These are phyloP conservation scores for Lucilia cuprina DNA, from an alignment of 1,140 invertebrate genomes.

Conservation along the genomic window DNA sequence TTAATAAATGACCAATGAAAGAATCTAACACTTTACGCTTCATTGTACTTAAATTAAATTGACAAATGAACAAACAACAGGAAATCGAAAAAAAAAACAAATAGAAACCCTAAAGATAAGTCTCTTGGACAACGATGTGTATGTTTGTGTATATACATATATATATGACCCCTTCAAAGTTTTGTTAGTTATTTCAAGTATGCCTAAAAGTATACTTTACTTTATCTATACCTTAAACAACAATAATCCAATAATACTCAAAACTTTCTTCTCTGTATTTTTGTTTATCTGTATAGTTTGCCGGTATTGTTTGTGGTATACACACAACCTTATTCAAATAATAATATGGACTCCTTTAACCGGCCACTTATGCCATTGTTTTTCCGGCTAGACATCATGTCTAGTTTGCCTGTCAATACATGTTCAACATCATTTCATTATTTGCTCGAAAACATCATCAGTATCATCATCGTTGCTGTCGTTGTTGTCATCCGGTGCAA, in stretches of 20 bases:
- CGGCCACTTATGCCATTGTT: not conserved
- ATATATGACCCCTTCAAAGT: not conserved
- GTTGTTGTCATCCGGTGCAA: not conserved
- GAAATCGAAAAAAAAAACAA: not conserved
- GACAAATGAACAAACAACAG: not conserved
- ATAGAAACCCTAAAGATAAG: not conserved
- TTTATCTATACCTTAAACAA: not conserved
- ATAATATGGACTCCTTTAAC: not conserved
- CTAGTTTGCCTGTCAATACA: constrained; percentile 18
- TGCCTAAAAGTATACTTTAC: constrained; percentile 28
- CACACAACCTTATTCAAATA: not conserved
- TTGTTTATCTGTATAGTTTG: not conserved
- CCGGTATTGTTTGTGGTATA: not conserved
- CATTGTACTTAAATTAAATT: not conserved
- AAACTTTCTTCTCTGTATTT: not conserved
- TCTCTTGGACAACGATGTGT: not conserved
- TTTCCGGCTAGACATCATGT: constrained; percentile 26
- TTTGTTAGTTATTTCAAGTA: constrained; percentile 9
- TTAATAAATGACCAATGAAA: not conserved
- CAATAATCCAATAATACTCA: constrained; percentile 26
- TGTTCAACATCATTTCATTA: not conserved
- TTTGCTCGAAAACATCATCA: not conserved
- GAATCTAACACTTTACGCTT: constrained; percentile 14
- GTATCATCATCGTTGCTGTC: not conserved
- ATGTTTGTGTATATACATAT: not conserved